A percentile compares a stretch with the other conserved stretches of the same genome.
phyloP scores from a whole-genome alignment of 2,888 invertebrate genomes.

The Capitulum mitella region DNA sequence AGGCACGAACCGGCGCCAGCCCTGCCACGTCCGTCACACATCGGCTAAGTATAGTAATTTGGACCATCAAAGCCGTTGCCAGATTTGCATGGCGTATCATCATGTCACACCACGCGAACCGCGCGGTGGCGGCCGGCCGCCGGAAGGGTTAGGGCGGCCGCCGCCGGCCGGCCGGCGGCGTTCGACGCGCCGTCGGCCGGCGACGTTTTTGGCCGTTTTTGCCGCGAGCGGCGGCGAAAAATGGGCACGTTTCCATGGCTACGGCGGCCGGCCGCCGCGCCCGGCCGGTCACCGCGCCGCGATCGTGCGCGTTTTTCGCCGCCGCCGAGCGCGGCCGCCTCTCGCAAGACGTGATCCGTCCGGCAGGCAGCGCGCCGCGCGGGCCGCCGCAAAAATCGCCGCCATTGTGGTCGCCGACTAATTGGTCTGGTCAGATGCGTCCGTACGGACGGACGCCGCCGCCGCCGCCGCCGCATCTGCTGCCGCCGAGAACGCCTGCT shows the following conservation, averaged over 20 bases:
- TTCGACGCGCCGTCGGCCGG: neutral
- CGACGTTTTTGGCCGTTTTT: slow-evolving; percentile 16
- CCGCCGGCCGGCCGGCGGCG: neutral
- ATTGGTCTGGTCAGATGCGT: neutral
- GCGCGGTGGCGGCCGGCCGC: slow-evolving; percentile 1
- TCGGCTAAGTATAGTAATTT: slow-evolving; percentile 22
- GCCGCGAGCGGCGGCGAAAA: slow-evolving; percentile 11
- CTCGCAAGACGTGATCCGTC: neutral
- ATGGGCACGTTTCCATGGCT: slow-evolving; percentile 16
- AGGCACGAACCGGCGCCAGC: neutral
- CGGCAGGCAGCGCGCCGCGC: neutral
- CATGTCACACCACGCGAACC: neutral
- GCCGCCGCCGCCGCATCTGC: neutral
- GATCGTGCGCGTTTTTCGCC: neutral
- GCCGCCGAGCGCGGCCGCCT: neutral
- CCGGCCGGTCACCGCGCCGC: neutral
- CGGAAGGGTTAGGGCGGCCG: slow-evolving; percentile 6
- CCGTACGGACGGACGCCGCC: neutral
- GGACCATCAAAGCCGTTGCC: slow-evolving; percentile 23
- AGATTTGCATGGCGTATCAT: slow-evolving; percentile 26
- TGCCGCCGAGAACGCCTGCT: neutral
- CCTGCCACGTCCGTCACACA: neutral
- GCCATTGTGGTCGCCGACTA: neutral
- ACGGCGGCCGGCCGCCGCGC: slow-evolving; percentile 7
- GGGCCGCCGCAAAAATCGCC: neutral